Conservation (phyloP, 2,113 vertebrate genomes). For the Prionailurus viverrinus region DNA sequence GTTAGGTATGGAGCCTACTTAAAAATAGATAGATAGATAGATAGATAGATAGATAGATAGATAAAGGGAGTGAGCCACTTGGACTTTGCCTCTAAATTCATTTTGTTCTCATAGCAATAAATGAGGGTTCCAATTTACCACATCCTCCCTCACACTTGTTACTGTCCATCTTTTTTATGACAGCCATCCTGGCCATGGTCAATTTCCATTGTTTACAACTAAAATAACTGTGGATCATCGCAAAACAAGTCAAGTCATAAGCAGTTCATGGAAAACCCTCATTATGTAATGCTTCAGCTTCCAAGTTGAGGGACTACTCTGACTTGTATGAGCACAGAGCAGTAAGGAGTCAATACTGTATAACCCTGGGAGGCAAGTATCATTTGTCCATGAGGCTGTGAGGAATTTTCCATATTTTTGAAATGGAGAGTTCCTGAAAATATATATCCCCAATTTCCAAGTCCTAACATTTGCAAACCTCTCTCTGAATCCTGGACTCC, state of each 20-base stretch:
- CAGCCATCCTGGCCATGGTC: background rate
- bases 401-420: background rate
- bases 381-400: background rate
- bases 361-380: background rate
- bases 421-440: background rate
- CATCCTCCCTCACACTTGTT: background rate
- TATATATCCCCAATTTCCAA: background rate
- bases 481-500: background rate
- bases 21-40: background rate
- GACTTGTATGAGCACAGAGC: background rate
- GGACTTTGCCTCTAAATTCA: background rate
- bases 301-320: background rate
- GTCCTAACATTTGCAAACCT: background rate
- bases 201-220: background rate
- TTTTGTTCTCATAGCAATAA: background rate
- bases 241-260: background rate
- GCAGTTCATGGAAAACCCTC: background rate
- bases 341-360: background rate
- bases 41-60: no score
- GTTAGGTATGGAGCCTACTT: background rate
- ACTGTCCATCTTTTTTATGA: background rate
- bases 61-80: background rate
- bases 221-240: background rate
- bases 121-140: background rate
- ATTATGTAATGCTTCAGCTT: background rate